Conservation (phyloP, 1,140 invertebrate genomes). For the Musca vetustissima region DNA sequence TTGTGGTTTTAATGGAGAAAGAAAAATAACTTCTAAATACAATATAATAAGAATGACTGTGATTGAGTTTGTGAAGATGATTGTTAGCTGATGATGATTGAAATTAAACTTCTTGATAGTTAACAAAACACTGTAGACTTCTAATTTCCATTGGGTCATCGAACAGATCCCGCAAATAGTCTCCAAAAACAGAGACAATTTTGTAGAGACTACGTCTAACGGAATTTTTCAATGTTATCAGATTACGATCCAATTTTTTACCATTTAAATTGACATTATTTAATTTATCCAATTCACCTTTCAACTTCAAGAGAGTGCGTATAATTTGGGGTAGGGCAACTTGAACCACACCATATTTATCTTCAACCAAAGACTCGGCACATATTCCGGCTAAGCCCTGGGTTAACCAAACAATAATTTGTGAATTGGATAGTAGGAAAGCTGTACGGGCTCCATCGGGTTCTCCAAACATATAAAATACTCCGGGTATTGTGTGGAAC, state of each 20-base stretch:
- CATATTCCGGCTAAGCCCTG: slow-evolving; percentile 70
- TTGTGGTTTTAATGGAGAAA: too few relatives aligned
- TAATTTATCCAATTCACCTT: slow-evolving; percentile 70
- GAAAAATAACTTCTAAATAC: too few relatives aligned
- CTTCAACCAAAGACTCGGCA: slow-evolving; percentile 70
- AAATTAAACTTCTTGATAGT: slow-evolving; percentile 54
- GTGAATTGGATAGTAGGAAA: slow-evolving; percentile 65
- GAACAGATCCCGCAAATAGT: slow-evolving; percentile 68
- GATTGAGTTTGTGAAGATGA: too few relatives aligned
- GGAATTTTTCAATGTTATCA: slow-evolving; percentile 63
- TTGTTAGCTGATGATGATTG: neutral
- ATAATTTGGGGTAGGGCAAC: slow-evolving; percentile 73
- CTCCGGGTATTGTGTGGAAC: slow-evolving; percentile 62
- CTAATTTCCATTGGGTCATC: slow-evolving; percentile 58
- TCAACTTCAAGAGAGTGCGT: slow-evolving; percentile 65
- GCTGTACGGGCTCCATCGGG: slow-evolving; percentile 67
- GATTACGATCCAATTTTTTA: slow-evolving; percentile 63
- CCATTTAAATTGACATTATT: slow-evolving; percentile 65
- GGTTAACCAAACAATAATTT: slow-evolving; percentile 69
- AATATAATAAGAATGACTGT: too few relatives aligned
- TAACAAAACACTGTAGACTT: slow-evolving; percentile 58
- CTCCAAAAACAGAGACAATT: slow-evolving; percentile 67
- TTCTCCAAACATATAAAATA: slow-evolving; percentile 72
- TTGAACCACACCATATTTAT: slow-evolving; percentile 78
- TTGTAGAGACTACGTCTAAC: slow-evolving; percentile 75